Evolutionary conservation across 2,113 vertebrate species (phyloP).

Genomic region (Phrynosoma blainvillii): DNA sequence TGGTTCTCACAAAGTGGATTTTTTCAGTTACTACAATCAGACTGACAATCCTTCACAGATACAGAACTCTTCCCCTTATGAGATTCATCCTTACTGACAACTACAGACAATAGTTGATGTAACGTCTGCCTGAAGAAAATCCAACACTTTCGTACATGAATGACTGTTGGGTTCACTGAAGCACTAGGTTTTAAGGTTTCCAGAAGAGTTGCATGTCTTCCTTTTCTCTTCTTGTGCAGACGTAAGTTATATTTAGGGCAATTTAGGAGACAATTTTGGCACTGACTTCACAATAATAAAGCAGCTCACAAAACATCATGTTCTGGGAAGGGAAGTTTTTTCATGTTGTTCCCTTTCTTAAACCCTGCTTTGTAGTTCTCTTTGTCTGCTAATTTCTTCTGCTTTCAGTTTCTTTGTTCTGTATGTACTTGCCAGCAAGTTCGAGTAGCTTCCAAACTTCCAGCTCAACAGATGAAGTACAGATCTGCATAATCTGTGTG

Average conservation of each 20-base stretch:
- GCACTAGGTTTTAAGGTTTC: slow-evolving; percentile 4
- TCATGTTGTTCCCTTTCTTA: slow-evolving; percentile 3
- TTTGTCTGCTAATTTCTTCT: slow-evolving; percentile 5
- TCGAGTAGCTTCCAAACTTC: not conserved
- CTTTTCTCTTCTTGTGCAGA: not conserved
- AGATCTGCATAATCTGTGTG: not conserved
- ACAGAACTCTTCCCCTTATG: slow-evolving; percentile 37
- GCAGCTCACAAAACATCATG: slow-evolving; percentile 1
- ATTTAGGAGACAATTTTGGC: slow-evolving; percentile 16
- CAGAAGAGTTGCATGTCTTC: not conserved
- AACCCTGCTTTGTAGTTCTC: not conserved
- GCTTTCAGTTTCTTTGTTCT: slow-evolving; percentile 15
- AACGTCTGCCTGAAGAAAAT: slow-evolving; percentile 24
- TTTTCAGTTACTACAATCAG: slow-evolving; percentile 7
- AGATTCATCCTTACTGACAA: slow-evolving; percentile 33
- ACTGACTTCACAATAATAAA: slow-evolving; percentile 10
- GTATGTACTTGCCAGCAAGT: slow-evolving; percentile 1
- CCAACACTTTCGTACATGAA: slow-evolving; percentile 2
- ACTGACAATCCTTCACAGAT: slow-evolving; percentile 40
- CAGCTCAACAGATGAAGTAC: not conserved
- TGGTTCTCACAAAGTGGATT: not conserved
- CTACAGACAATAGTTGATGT: slow-evolving; percentile 31
- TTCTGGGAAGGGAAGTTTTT: slow-evolving; percentile 1
- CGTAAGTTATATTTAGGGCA: not conserved
- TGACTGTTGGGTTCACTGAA: slow-evolving; percentile 14